These are phyloP conservation scores for Ranitomeya imitator DNA, from an alignment of 2,113 vertebrate species.

Conservation along the genomic window DNA sequence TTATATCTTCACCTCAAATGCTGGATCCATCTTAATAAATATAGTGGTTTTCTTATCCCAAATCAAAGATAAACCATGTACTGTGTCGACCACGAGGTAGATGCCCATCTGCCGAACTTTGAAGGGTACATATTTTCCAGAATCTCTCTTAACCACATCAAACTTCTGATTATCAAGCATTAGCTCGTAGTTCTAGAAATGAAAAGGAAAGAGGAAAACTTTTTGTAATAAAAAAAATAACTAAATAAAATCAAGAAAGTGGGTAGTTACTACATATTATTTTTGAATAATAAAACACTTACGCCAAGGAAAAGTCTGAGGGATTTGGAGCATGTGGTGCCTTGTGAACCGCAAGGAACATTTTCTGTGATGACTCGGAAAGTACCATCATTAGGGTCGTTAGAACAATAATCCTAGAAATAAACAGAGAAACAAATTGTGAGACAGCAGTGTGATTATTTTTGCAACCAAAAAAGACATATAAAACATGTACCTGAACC, in stretches of 20 bases:
- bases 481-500: slow-evolving; percentile 68
- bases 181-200: slow-evolving; percentile 72
- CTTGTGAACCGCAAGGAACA: slow-evolving; percentile 74
- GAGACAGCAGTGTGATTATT: background rate
- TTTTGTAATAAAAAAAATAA: background rate
- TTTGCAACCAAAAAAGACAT: background rate
- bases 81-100: slow-evolving; percentile 71
- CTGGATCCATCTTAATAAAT: slow-evolving; percentile 70
- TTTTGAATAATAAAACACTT: slow-evolving; percentile 29
- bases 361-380: slow-evolving; percentile 77
- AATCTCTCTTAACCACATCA: slow-evolving; percentile 65
- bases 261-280: background rate
- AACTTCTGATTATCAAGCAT: slow-evolving; percentile 70
- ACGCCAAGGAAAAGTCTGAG: slow-evolving; percentile 75
- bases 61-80: slow-evolving; percentile 69
- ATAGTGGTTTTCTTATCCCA: slow-evolving; percentile 80
- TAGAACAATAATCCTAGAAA: slow-evolving; percentile 72
- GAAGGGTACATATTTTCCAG: slow-evolving; percentile 57
- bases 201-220: background rate
- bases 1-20: slow-evolving; percentile 67
- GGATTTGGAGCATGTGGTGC: slow-evolving; percentile 76
- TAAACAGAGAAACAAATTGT: background rate
- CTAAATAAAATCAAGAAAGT: background rate
- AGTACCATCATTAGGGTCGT: slow-evolving; percentile 59
- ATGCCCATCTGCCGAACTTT: slow-evolving; percentile 71